Base-by-base conservation (phyloP, 2,888 invertebrate species). In the Heliconius cydno region DNA sequence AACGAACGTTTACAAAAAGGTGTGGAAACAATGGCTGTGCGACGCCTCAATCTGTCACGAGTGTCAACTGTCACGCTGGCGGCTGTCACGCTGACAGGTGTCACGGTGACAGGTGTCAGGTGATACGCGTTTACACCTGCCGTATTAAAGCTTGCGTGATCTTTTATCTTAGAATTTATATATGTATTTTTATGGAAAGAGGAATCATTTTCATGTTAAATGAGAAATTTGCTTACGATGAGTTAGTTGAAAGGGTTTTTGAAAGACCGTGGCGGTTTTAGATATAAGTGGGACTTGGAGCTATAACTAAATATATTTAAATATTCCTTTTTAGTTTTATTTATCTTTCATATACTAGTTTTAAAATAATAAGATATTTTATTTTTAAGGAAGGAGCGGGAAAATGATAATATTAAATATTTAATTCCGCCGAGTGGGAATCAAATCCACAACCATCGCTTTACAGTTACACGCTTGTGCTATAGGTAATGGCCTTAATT, bases 21-120 rank as follows among this genome's bases (percentile, higher is more conserved):
- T 87, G 86, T 84, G 85, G 85, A 87, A 89, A 89, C 90, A 86
- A 87, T 87, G 85, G 86, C 86, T 85, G 86, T 89, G 84, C 86
- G 89, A 86, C 89, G 90, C 91, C 91, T 90, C 93, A 93, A 94
- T 94, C 94, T 92, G 91, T 92, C 92, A 92, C 88, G 87, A 84
- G 86, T 87, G 88, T 88, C 90, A 87, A 86, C 88, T 91, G 92
- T 90, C 91, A 88, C 91, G 89, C 85, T 87, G 88, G 86, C 87
- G 85, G 80, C 84, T 78, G 81, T 88, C 91, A 90, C 92, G 88
- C 67, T 76, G 76, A 77, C 74, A 52, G 73, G 63, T 80, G 79
- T 57, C 79, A 80, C 60, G 84, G 85, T 91, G 92, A 90, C 93
- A 84, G 82, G 83, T 84, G 84, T 79, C 84, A 82, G 84, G 84